Conservation (phyloP, 2,113 vertebrate species). For the Lycaon pictus region DNA sequence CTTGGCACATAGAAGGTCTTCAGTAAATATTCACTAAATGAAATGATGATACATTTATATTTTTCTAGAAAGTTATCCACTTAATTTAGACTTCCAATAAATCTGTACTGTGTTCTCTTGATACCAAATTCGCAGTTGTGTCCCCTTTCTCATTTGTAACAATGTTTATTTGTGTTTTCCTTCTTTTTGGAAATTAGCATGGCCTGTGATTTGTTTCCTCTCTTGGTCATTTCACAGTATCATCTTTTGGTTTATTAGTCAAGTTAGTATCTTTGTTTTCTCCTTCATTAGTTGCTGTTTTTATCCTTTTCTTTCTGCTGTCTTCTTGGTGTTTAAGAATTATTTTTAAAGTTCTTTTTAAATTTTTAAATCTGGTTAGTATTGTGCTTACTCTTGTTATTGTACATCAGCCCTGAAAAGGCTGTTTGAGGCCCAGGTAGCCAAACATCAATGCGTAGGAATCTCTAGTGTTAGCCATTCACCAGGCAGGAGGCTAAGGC, state of each 20-base stretch:
- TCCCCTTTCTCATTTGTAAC: background rate
- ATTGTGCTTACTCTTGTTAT: background rate
- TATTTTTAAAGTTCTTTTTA: constrained; percentile 3
- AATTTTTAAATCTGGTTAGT: background rate
- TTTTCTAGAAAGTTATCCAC: constrained; percentile 14
- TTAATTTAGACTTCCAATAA: background rate
- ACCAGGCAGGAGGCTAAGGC: background rate
- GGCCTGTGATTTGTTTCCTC: background rate
- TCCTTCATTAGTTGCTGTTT: background rate
- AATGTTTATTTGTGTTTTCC: constrained; percentile 12
- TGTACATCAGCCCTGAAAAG: background rate
- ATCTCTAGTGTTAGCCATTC: background rate
- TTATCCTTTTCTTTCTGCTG: background rate
- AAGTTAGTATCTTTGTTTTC: constrained; percentile 3
- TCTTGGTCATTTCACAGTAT: background rate
- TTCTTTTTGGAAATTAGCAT: background rate
- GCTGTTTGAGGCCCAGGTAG: background rate
- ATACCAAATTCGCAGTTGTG: background rate
- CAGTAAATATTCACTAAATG: background rate
- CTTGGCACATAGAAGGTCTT: background rate
- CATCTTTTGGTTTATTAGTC: background rate
- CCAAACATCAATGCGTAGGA: rapidly evolving
- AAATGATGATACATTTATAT: background rate
- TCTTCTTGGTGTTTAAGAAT: constrained; percentile 23
- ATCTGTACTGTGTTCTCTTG: background rate